Evolutionary conservation across 1,140 invertebrate genomes (phyloP).

Genomic region (Portunus trituberculatus): DNA sequence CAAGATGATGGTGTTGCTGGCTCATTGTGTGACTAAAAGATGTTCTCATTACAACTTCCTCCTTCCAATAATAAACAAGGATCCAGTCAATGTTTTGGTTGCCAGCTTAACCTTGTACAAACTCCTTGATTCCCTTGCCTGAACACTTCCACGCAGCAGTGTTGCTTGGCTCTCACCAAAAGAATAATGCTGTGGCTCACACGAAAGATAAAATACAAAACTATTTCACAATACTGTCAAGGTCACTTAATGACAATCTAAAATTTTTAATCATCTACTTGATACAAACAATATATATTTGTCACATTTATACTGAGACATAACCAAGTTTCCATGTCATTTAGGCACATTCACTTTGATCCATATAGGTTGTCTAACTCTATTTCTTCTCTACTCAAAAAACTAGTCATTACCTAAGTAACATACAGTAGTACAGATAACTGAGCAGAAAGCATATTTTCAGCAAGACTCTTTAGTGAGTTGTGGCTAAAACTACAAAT

Average conservation of each 20-base stretch:
- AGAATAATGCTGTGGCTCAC: too few relatives aligned
- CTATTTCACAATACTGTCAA: neutral
- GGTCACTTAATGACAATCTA: slow-evolving; percentile 13
- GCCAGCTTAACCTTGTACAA: too few relatives aligned
- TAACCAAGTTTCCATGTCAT: slow-evolving; percentile 5
- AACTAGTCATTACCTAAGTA: slow-evolving; percentile 2
- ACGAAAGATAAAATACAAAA: too few relatives aligned
- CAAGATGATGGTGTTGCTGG: too few relatives aligned
- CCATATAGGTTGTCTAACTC: neutral
- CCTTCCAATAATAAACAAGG: too few relatives aligned
- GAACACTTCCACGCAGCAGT: too few relatives aligned
- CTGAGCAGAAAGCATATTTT: neutral
- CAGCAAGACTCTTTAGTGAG: neutral
- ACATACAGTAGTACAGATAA: neutral
- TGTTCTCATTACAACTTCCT: too few relatives aligned
- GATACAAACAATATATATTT: neutral
- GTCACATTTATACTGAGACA: slow-evolving; percentile 7
- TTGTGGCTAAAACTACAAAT: neutral
- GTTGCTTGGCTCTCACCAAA: too few relatives aligned
- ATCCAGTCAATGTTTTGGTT: too few relatives aligned
- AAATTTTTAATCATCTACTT: neutral
- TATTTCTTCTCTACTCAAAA: neutral
- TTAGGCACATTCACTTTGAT: slow-evolving; percentile 23
- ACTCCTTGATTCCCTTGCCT: too few relatives aligned
- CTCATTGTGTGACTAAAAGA: too few relatives aligned